These are phyloP conservation scores for Chaunax sp. DNA, from an alignment of 2,797 vertebrate genomes.

Conservation along the genomic window DNA sequence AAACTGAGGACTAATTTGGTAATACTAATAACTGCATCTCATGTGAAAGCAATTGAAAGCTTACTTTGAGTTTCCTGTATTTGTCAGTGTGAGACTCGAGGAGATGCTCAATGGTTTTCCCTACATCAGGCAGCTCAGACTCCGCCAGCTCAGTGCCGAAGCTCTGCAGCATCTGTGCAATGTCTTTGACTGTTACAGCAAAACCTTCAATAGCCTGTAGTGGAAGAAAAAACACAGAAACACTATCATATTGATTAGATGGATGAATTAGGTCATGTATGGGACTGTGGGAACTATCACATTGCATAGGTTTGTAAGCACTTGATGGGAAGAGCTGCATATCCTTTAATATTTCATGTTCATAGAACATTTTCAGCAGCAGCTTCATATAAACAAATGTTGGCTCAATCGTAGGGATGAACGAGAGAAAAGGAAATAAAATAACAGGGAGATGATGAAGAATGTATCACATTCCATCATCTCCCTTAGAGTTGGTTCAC, in stretches of 20 bases:
- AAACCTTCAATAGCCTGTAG: slow-evolving; percentile 95
- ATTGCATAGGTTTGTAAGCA: not conserved
- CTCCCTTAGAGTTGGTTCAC: no score
- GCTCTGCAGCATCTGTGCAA: slow-evolving; percentile 94
- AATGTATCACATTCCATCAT: no score
- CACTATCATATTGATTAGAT: not conserved
- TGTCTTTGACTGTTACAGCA: slow-evolving; percentile 95
- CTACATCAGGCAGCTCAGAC: slow-evolving; percentile 88
- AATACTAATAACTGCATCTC: not conserved
- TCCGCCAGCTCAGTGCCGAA: slow-evolving; percentile 96
- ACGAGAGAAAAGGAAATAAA: no score
- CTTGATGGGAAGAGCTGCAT: not conserved
- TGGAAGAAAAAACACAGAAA: slow-evolving; percentile 2
- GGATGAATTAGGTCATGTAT: not conserved
- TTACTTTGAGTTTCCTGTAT: slow-evolving; percentile 93
- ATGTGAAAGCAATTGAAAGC: not conserved
- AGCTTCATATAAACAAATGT: no score
- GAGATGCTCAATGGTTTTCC: slow-evolving; percentile 86
- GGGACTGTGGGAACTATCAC: not conserved
- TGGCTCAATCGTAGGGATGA: no score
- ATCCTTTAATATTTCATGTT: not conserved
- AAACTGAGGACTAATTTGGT: accelerated
- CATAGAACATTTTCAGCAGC: no score
- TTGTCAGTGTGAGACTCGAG: slow-evolving; percentile 89
- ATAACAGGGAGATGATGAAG: no score